Conservation (phyloP, 2,888 invertebrate species). For the Papilio elwesi region DNA sequence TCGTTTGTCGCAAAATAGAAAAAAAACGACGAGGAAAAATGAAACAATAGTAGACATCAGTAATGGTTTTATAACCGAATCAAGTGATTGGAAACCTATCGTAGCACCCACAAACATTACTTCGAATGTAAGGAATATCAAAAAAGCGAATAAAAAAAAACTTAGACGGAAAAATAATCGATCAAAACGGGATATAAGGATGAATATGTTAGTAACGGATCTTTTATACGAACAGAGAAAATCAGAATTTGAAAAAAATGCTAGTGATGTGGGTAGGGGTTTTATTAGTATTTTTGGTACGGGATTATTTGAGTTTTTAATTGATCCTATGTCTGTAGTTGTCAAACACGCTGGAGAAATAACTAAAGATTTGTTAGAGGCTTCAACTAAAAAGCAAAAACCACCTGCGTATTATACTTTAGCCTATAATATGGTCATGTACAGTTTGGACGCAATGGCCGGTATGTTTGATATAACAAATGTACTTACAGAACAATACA, state of each 20-base stretch:
- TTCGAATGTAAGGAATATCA: conserved; percentile 37
- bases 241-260: not conserved
- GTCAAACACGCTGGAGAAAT: conserved; percentile 56
- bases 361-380: conserved; percentile 58
- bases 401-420: conserved; percentile 66
- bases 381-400: conserved; percentile 56
- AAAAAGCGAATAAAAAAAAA: conserved; percentile 51
- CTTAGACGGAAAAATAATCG: conserved; percentile 55
- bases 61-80: conserved; percentile 49
- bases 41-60: conserved; percentile 32
- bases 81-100: conserved; percentile 73
- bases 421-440: conserved; percentile 65
- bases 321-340: conserved; percentile 56
- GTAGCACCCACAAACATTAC: conserved; percentile 54
- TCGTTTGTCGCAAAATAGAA: conserved; percentile 62
- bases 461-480: conserved; percentile 62
- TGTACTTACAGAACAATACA: conserved; percentile 55
- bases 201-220: not conserved
- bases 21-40: conserved; percentile 50
- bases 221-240: not conserved
- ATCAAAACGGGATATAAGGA: conserved; percentile 55
- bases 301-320: conserved; percentile 56
- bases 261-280: not conserved
- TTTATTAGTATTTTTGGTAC: conserved; percentile 43
- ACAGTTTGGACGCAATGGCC: conserved; percentile 67